phyloP scores from a whole-genome alignment of 2,113 vertebrate genomes.

The Isurus oxyrinchus region DNA sequence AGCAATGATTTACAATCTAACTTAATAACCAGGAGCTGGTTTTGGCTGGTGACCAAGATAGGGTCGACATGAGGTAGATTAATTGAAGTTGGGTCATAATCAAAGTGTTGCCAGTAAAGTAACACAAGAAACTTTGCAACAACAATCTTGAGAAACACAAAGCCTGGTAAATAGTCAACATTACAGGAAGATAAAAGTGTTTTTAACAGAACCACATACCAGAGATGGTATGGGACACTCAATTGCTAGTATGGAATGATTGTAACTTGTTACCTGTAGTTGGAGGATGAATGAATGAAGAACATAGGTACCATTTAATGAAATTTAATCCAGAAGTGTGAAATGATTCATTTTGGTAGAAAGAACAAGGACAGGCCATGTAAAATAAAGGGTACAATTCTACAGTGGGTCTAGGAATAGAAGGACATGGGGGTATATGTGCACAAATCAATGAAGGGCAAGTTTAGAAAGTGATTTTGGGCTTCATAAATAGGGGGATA shows the following conservation, averaged over 20 bases:
- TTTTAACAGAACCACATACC: not conserved
- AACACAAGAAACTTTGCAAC: not conserved
- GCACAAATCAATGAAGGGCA: not conserved
- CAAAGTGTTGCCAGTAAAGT: not conserved
- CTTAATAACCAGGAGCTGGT: not conserved
- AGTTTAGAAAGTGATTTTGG: not conserved
- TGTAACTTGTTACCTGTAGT: not conserved
- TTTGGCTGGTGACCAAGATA: not conserved
- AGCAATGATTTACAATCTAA: not conserved
- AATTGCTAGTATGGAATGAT: not conserved
- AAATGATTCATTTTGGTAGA: not conserved
- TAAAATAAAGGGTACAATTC: not conserved
- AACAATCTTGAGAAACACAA: not conserved
- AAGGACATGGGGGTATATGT: not conserved
- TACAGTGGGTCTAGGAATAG: not conserved
- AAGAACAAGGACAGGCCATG: not conserved
- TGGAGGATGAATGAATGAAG: not conserved
- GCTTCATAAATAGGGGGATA: not conserved
- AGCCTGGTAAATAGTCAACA: not conserved
- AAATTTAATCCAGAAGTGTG: not conserved
- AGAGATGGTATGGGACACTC: not conserved
- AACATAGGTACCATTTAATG: not conserved
- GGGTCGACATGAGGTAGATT: not conserved
- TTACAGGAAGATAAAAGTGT: not conserved
- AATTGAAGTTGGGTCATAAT: not conserved